phyloP scores from a whole-genome alignment of 2,888 invertebrate genomes.

The Chrysomela aeneicollis region DNA sequence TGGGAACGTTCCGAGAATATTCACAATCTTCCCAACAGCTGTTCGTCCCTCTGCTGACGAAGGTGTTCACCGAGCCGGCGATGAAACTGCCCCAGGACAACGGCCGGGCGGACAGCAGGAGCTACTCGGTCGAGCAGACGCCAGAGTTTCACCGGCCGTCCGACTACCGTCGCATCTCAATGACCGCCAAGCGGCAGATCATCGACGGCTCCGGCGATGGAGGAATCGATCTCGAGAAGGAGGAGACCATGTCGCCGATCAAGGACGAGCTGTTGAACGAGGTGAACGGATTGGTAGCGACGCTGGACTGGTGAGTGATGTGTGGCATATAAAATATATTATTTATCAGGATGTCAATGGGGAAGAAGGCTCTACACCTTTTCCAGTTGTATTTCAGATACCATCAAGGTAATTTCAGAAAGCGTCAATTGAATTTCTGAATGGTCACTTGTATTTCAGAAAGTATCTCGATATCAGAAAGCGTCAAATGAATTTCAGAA shows the following conservation, averaged over 20 bases:
- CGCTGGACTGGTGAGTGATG: slow-evolving; percentile 61
- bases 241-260: slow-evolving; percentile 42
- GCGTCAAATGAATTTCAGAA: no score
- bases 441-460: no score
- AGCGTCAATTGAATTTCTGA: no score
- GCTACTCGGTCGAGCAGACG: not conserved
- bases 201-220: slow-evolving; percentile 8
- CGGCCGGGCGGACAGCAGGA: not conserved
- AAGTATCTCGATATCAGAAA: no score
- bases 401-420: no score
- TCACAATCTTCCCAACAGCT: slow-evolving; percentile 26
- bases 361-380: no score
- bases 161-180: slow-evolving; percentile 66
- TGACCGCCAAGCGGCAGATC: not conserved
- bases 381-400: no score
- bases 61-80: slow-evolving; percentile 66
- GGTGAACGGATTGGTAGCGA: slow-evolving; percentile 57
- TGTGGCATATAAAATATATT: no score
- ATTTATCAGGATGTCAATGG: no score
- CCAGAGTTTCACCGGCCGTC: slow-evolving; percentile 63
- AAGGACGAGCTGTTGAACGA: slow-evolving; percentile 61
- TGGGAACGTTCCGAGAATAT: no score
- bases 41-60: slow-evolving; percentile 65
- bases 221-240: not conserved
- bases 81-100: slow-evolving; percentile 24